These are phyloP conservation scores for Odontophorus gujanensis DNA, from an alignment of 2,113 vertebrate species.

Conservation along the genomic window DNA sequence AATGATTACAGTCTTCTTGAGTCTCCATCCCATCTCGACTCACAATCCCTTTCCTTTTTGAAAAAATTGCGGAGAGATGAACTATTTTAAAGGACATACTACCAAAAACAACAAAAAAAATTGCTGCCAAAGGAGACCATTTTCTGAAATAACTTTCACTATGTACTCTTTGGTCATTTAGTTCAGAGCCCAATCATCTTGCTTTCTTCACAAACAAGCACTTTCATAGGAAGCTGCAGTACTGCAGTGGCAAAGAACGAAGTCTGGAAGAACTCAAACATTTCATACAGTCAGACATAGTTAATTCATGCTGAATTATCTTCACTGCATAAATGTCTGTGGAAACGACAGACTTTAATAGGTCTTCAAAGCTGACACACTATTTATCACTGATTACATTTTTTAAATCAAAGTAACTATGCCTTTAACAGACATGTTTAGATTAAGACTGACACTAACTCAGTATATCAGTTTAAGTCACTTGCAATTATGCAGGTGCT, in stretches of 20 bases:
- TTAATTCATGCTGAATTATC: conserved; percentile 36
- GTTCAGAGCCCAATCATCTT: not conserved
- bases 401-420: conserved; percentile 61
- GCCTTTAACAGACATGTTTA: conserved; percentile 55
- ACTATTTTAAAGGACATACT: not conserved
- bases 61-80: not conserved
- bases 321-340: conserved; percentile 14
- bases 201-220: not conserved
- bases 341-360: conserved; percentile 59
- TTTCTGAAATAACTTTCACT: not conserved
- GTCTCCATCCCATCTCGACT: not conserved
- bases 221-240: not conserved
- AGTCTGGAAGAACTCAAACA: not conserved
- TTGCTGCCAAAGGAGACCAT: not conserved
- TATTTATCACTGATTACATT: conserved; percentile 69
- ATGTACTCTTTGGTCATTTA: not conserved
- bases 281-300: not conserved
- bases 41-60: not conserved
- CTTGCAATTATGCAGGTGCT: conserved; percentile 52
- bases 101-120: not conserved
- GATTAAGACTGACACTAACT: conserved; percentile 61
- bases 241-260: not conserved
- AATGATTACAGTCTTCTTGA: not conserved
- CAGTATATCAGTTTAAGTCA: conserved; percentile 21
- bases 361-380: conserved; percentile 60